These are phyloP conservation scores for Anguilla rostrata DNA, from an alignment of 2,113 vertebrate species.

Conservation along the genomic window DNA sequence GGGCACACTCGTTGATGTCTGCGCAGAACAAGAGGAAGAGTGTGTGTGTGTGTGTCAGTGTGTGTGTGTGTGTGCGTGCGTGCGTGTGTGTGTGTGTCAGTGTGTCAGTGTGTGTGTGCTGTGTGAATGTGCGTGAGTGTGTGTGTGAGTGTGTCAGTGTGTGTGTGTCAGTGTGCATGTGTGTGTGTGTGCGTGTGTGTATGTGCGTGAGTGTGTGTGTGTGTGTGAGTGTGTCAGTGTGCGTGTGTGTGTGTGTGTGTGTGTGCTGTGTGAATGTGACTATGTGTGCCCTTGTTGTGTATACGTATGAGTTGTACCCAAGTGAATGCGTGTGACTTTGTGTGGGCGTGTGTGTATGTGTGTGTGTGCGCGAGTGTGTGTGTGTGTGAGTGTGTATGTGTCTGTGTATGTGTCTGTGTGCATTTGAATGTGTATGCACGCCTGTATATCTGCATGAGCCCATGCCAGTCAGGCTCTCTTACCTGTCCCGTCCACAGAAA, in stretches of 20 bases:
- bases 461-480: slow-evolving; percentile 15
- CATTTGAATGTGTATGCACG: not conserved
- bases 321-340: not conserved
- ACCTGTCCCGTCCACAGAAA: slow-evolving; percentile 78
- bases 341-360: not conserved
- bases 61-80: not conserved
- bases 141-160: not conserved
- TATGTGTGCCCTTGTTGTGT: not conserved
- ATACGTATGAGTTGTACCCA: too few species aligned
- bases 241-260: too few species aligned
- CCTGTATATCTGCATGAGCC: too few species aligned
- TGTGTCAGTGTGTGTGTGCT: not conserved
- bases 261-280: not conserved
- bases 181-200: too few species aligned
- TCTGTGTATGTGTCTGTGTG: not conserved
- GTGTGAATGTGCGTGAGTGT: not conserved
- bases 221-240: not conserved
- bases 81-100: not conserved
- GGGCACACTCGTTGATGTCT: slow-evolving; percentile 79
- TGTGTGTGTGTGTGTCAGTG: not conserved
- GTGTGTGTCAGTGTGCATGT: not conserved
- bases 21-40: slow-evolving; percentile 18
- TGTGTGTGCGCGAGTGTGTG: too few species aligned
- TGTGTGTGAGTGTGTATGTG: too few species aligned
- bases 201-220: too few species aligned